These are phyloP conservation scores for Apoda limacodes DNA, from an alignment of 2,888 invertebrate species.

Conservation along the genomic window DNA sequence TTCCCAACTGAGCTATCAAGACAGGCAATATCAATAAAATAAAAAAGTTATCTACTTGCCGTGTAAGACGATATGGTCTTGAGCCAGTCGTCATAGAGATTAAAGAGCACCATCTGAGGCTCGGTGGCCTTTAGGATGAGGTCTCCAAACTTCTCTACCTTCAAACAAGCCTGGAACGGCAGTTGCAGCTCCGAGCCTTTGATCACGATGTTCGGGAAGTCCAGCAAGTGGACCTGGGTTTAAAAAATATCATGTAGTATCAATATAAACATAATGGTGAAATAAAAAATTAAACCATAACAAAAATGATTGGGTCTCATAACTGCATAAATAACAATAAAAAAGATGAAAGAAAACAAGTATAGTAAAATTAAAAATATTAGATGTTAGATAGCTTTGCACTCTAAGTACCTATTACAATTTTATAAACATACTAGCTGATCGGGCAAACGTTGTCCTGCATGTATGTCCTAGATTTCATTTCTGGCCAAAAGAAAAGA, in stretches of 20 bases:
- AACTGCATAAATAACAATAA: too few species aligned
- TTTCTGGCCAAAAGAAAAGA: too few species aligned
- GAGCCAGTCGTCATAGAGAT: constrained; percentile 99
- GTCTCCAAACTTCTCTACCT: constrained; percentile 99
- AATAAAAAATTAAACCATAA: too few species aligned
- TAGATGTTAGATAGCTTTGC: too few species aligned
- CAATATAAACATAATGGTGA: not conserved
- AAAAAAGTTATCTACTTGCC: constrained; percentile 43
- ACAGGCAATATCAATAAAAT: constrained; percentile 1
- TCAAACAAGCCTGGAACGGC: constrained; percentile 98
- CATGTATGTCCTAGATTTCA: too few species aligned
- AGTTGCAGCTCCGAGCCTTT: constrained; percentile 98
- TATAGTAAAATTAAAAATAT: too few species aligned
- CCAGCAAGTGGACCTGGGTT: constrained; percentile 90
- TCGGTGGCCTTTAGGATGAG: constrained; percentile 98
- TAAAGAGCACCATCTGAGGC: constrained; percentile 99
- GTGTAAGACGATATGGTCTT: constrained; percentile 99
- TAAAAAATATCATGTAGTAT: not conserved
- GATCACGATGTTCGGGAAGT: constrained; percentile 99
- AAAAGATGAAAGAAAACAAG: too few species aligned
- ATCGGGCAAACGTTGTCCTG: too few species aligned
- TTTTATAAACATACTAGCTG: too few species aligned
- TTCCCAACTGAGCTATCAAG: too few species aligned
- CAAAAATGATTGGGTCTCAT: too few species aligned
- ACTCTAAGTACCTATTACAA: too few species aligned